Conservation (phyloP, 2,888 invertebrate genomes). For the Ochropleura leucogaster region DNA sequence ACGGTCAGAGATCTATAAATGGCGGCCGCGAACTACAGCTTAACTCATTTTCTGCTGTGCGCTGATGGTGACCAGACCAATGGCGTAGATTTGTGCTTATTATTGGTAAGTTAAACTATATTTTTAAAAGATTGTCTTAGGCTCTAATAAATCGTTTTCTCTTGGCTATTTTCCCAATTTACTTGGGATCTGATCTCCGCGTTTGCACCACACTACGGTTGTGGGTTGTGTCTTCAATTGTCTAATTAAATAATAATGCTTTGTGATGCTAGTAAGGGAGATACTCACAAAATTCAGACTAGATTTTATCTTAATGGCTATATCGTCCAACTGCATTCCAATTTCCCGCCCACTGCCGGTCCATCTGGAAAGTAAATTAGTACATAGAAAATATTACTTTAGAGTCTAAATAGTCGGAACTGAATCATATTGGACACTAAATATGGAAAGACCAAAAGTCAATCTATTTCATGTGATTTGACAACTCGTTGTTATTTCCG, state of each 20-base stretch:
- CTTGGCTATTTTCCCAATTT: too few relatives aligned
- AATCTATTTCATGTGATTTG: background rate
- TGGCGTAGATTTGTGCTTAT: too few relatives aligned
- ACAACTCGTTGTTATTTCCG: background rate
- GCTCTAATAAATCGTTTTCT: too few relatives aligned
- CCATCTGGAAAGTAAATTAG: conserved; percentile 64
- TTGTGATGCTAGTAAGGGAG: fast-evolving
- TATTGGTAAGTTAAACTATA: too few relatives aligned
- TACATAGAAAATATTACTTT: background rate
- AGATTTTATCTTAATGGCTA: conserved; percentile 69
- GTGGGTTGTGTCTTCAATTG: background rate
- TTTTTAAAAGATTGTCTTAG: too few relatives aligned
- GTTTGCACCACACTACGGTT: too few relatives aligned
- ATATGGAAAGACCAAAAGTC: too few relatives aligned
- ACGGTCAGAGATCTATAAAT: too few relatives aligned
- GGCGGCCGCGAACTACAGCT: too few relatives aligned
- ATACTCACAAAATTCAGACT: conserved; percentile 66
- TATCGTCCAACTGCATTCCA: conserved; percentile 72
- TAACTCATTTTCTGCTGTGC: too few relatives aligned
- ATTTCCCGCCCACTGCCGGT: conserved; percentile 76
- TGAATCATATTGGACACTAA: background rate
- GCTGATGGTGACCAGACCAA: too few relatives aligned
- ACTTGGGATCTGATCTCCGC: too few relatives aligned
- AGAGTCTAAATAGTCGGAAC: background rate
- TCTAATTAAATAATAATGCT: background rate